phyloP scores from a whole-genome alignment of 2,113 vertebrate species.

The Misgurnus anguillicaudatus region DNA sequence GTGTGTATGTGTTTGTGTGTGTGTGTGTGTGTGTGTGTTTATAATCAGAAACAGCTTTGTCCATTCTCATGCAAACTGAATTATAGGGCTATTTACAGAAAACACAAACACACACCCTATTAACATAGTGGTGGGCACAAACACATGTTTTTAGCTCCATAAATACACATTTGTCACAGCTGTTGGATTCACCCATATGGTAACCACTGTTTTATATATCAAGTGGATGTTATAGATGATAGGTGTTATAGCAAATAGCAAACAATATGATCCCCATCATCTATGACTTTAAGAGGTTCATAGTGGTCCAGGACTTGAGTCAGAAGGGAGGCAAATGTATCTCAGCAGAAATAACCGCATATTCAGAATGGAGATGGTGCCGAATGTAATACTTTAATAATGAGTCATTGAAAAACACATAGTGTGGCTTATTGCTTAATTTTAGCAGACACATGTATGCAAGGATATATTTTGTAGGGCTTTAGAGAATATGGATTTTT shows the following conservation, averaged over 20 bases:
- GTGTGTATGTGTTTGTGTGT: background rate
- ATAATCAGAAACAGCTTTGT: slow-evolving; percentile 13
- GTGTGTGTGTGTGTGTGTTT: slow-evolving; percentile 25
- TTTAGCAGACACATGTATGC: background rate
- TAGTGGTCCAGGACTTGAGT: background rate
- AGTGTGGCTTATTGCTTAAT: too few species aligned
- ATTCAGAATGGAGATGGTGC: too few species aligned
- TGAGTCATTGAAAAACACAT: too few species aligned
- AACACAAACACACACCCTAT: slow-evolving; percentile 13
- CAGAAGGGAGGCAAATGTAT: background rate
- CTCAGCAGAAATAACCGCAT: background rate
- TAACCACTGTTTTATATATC: background rate
- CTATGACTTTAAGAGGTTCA: background rate
- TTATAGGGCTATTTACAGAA: slow-evolving; percentile 20
- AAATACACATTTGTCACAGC: background rate
- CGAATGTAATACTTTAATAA: too few species aligned
- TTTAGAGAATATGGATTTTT: too few species aligned
- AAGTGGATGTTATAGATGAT: background rate
- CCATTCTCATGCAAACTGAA: slow-evolving; percentile 29
- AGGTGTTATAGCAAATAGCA: too few species aligned
- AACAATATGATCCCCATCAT: background rate
- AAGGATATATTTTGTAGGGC: background rate
- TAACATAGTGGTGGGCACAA: background rate
- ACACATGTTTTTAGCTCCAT: slow-evolving; percentile 3
- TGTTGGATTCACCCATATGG: background rate